A percentile compares a stretch with the other conserved stretches of the same genome.
Conservation (phyloP, 1,140 invertebrate genomes). For the Rhyzopertha dominica region DNA sequence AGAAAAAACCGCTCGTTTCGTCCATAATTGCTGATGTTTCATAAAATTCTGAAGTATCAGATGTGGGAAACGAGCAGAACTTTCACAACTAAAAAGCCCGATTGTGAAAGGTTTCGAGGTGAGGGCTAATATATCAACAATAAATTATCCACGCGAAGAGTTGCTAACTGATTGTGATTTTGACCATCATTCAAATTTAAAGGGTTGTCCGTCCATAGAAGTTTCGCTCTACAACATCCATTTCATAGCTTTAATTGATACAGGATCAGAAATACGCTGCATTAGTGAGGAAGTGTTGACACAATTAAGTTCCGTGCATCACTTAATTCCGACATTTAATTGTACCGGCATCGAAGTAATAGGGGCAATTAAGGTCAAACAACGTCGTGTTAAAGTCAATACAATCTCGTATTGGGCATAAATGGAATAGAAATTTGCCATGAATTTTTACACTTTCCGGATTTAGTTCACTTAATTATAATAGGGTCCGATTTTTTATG, state of each 20-base stretch:
- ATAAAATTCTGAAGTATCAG: no score
- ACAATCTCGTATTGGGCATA: not conserved
- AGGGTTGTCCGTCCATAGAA: not conserved
- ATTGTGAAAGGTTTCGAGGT: no score
- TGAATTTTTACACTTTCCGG: slow-evolving; percentile 2
- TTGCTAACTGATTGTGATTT: no score
- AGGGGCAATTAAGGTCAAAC: slow-evolving; percentile 2
- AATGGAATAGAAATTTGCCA: not conserved
- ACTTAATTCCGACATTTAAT: slow-evolving; percentile 1
- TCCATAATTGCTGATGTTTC: no score
- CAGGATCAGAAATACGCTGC: not conserved
- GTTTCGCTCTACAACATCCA: not conserved
- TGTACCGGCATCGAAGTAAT: slow-evolving; percentile 1
- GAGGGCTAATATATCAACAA: no score
- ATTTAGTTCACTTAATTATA: not conserved
- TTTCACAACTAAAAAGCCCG: no score
- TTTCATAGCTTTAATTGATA: slow-evolving; percentile 3
- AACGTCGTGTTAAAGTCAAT: not conserved
- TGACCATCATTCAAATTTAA: no score
- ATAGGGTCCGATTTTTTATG: slow-evolving; percentile 5
- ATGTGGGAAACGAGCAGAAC: no score
- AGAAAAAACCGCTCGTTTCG: no score
- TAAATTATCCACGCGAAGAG: no score
- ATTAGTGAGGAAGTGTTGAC: slow-evolving; percentile 5
- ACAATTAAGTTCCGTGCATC: not conserved